phyloP scores from a whole-genome alignment of 2,888 invertebrate genomes.

The Gerris lacustris region DNA sequence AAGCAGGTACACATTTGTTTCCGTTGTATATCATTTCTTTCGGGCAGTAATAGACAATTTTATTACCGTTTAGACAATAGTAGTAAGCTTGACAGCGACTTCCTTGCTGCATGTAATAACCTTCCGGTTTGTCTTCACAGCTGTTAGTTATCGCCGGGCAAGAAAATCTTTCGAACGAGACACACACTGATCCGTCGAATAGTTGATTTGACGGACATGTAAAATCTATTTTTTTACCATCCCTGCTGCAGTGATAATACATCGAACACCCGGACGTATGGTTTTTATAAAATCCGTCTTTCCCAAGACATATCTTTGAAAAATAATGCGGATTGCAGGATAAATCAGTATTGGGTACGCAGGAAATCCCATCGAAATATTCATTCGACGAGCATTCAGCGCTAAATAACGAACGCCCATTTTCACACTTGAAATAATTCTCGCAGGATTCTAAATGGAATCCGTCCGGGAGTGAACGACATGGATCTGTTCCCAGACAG shows the following conservation, averaged over 20 bases:
- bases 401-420: background rate
- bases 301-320: background rate
- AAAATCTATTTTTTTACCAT: slow-evolving; percentile 34
- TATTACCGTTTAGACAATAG: slow-evolving; percentile 45
- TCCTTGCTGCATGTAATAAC: slow-evolving; percentile 41
- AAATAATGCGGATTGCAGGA: background rate
- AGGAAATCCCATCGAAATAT: background rate
- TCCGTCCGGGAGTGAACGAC: slow-evolving; percentile 19
- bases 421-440: slow-evolving; percentile 15
- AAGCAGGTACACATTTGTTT: slow-evolving; percentile 42
- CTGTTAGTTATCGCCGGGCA: slow-evolving; percentile 29
- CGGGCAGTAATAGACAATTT: slow-evolving; percentile 47
- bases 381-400: background rate
- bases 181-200: slow-evolving; percentile 43
- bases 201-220: slow-evolving; percentile 33
- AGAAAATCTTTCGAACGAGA: slow-evolving; percentile 28
- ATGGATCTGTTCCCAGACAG: slow-evolving; percentile 2
- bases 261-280: slow-evolving; percentile 39
- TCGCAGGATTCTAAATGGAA: slow-evolving; percentile 14
- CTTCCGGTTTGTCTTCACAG: slow-evolving; percentile 44
- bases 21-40: slow-evolving; percentile 46
- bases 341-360: background rate
- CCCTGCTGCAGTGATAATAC: slow-evolving; percentile 43
- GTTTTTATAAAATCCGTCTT: slow-evolving; percentile 10
- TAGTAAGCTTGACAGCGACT: slow-evolving; percentile 48